A percentile compares a stretch with the other conserved stretches of the same genome.
Conservation (phyloP, 1,140 invertebrate species). For the Lamellibrachia luymesi region DNA sequence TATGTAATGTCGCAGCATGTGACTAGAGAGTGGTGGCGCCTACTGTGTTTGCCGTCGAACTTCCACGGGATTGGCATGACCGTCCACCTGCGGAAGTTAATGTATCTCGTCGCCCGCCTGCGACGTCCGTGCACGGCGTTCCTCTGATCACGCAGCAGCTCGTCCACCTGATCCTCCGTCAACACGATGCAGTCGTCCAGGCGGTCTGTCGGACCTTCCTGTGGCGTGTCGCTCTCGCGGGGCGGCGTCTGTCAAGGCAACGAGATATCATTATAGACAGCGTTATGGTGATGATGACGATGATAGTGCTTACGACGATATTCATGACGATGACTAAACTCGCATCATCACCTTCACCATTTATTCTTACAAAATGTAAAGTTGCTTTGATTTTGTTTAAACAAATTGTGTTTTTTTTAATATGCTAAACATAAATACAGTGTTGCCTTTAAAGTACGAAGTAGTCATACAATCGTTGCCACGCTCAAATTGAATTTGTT, state of each 20-base stretch:
- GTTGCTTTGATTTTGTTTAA: not conserved
- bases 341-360: not conserved
- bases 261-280: not conserved
- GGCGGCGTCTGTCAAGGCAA: not conserved
- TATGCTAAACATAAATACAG: not conserved
- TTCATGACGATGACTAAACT: not conserved
- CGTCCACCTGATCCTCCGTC: conserved; percentile 19
- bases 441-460: not conserved
- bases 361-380: not conserved
- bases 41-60: conserved; percentile 15
- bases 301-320: not conserved
- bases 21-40: not conserved
- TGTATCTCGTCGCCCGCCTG: not conserved
- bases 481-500: not conserved
- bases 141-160: not conserved
- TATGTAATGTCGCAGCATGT: too few relatives aligned
- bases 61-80: conserved; percentile 9
- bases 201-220: not conserved
- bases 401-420: not conserved
- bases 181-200: conserved; percentile 15
- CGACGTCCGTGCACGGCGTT: not conserved
- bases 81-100: conserved; percentile 32
- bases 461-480: not conserved
- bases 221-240: not conserved
- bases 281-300: not conserved